Base-by-base conservation (phyloP, 1,140 invertebrate species). In the Batillaria attramentaria region DNA sequence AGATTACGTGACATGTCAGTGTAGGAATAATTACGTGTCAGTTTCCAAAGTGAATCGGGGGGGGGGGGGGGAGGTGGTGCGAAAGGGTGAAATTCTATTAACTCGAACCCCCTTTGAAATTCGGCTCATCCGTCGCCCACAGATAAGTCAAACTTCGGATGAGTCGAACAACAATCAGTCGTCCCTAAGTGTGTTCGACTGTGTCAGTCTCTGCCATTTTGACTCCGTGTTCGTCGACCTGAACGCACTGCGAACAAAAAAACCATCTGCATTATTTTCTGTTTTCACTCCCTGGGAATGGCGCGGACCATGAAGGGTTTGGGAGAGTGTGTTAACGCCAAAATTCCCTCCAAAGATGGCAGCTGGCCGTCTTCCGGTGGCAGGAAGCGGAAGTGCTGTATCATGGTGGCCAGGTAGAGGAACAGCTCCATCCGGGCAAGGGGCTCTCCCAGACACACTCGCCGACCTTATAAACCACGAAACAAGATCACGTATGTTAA, bases 371-470 rank as follows among this genome's bases (percentile, higher is more conserved):
- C 70, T 28, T 70, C 74, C 20, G 42, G 72, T 41, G 79, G 73
- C 96, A 35, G 97, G 24, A 84, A 70, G 35, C 77, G 70, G 62
- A 76, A 84, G 41, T 69, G 54, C 39, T 83, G 81, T 16, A 84
- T n/a, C 37, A 84, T 43, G 2, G 72, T 69, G 2, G 81, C 70
- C 18, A 81, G 43, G 70, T 80, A 83, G 24, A 84, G 57, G 68
- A 81, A 84, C 54, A 82, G 39, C 39, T 84, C 84, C 75, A 81
- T 79, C 20, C 77, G 72, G 28, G 81, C 81, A 20, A 83, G 33
- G 5, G 78, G 42, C 54, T 84, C 81, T 43, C 81, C 83, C 4
- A 80, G 68, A 72, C 83, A 84, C 39, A 62, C 46, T 69, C 83
- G 72, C 68, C 57, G 69, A 42, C 83, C 83, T 13, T 33, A 37